Percentiles rank a stretch among this genome's conserved stretches.
These are phyloP conservation scores for Amiota communis DNA, from an alignment of 2,888 invertebrate genomes.

Conservation along the genomic window DNA sequence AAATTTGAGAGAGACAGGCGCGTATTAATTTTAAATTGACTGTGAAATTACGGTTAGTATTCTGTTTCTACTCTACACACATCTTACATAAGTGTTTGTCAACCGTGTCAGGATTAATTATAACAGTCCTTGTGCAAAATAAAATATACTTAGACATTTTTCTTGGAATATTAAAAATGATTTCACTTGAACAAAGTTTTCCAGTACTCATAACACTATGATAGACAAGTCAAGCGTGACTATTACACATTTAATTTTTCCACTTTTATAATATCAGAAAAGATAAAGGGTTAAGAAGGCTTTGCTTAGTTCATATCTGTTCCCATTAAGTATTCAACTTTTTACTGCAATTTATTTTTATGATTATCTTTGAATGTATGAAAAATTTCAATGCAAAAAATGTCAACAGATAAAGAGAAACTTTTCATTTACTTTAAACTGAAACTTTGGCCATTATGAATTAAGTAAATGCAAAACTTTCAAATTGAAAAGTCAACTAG, in stretches of 20 bases:
- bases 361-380: too few relatives aligned
- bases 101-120: slow-evolving; percentile 28
- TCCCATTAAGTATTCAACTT: too few relatives aligned
- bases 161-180: neutral
- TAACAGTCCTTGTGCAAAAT: slow-evolving; percentile 21
- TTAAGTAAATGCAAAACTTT: slow-evolving; percentile 65
- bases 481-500: slow-evolving; percentile 69
- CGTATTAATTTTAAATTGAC: slow-evolving; percentile 66
- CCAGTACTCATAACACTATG: too few relatives aligned
- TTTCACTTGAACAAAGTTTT: too few relatives aligned
- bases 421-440: slow-evolving; percentile 15
- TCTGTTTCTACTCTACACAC: neutral
- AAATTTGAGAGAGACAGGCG: slow-evolving; percentile 47
- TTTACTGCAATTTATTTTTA: too few relatives aligned
- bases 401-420: too few relatives aligned
- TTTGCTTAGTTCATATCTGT: too few relatives aligned
- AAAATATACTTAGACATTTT: slow-evolving; percentile 22
- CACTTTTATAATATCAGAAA: too few relatives aligned
- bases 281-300: too few relatives aligned
- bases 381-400: too few relatives aligned
- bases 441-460: slow-evolving; percentile 58
- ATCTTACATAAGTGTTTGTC: neutral
- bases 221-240: too few relatives aligned
- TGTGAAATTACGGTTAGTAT: slow-evolving; percentile 58
- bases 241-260: too few relatives aligned